These are phyloP conservation scores for Willisornis vidua DNA, from an alignment of 2,113 vertebrate genomes.

Conservation along the genomic window DNA sequence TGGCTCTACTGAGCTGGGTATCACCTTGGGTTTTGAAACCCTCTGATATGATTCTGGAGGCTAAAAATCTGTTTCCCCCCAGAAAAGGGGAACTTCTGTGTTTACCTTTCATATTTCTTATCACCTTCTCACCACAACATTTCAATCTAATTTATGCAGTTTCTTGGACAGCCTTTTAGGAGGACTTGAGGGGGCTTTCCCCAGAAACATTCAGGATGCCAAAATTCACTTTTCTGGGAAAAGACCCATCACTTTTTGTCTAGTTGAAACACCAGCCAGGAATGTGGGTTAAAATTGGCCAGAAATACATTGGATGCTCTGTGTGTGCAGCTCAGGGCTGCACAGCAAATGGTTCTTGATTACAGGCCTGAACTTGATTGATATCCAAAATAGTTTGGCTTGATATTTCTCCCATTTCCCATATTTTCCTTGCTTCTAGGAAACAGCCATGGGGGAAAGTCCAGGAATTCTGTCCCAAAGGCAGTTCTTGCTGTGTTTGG, in stretches of 20 bases:
- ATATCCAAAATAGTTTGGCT: background rate
- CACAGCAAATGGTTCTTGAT: background rate
- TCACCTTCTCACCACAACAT: background rate
- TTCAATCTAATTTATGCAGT: background rate
- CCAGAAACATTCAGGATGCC: background rate
- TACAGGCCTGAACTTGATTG: background rate
- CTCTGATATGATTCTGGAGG: background rate
- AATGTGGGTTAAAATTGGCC: background rate
- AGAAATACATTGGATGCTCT: background rate
- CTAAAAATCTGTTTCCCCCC: background rate
- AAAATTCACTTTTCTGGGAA: background rate
- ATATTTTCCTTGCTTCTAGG: background rate
- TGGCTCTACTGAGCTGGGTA: background rate
- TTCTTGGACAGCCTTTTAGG: background rate
- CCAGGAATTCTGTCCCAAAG: background rate
- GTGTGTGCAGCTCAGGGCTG: rapidly evolving
- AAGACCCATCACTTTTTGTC: background rate
- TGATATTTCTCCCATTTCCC: background rate
- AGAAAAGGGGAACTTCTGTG: background rate
- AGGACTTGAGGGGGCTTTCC: background rate
- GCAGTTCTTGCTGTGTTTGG: background rate
- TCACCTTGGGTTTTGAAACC: background rate
- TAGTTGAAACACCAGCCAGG: background rate
- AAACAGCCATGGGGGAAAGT: background rate
- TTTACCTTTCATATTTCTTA: background rate